Evolutionary conservation across 2,797 vertebrate genomes (phyloP).

Genomic region (Tadarida brasiliensis): DNA sequence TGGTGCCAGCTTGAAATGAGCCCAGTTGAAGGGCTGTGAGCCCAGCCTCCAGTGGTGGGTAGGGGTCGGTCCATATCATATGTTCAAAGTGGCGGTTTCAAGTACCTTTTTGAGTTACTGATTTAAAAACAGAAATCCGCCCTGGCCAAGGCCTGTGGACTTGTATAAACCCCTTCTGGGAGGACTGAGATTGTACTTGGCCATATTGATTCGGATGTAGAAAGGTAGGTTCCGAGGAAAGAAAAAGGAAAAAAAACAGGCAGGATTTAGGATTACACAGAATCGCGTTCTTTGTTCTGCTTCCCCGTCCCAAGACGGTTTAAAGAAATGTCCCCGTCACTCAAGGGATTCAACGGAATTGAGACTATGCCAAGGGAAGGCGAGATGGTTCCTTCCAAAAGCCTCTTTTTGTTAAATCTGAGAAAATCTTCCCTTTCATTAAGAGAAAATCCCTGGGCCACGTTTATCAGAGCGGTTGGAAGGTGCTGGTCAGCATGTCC

Average conservation of each 20-base stretch:
- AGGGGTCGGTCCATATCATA: fast-evolving
- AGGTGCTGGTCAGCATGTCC: not conserved
- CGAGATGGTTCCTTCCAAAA: not conserved
- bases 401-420: not conserved
- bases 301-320: not conserved
- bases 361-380: not conserved
- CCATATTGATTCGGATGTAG: not conserved
- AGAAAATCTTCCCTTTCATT: not conserved
- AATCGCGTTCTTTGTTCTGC: not conserved
- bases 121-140: not conserved
- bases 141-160: not conserved
- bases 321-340: not conserved
- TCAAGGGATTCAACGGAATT: not conserved
- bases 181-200: not conserved
- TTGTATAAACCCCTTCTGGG: not conserved
- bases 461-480: not conserved
- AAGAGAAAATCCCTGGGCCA: not conserved
- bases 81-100: too few species aligned
- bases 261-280: not conserved
- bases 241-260: not conserved
- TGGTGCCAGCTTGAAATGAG: not conserved
- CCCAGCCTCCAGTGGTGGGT: fast-evolving
- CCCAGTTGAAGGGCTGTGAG: not conserved
- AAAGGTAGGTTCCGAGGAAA: not conserved
- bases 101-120: not conserved